Conservation (phyloP, 2,113 vertebrate genomes). For the Polypterus senegalus region DNA sequence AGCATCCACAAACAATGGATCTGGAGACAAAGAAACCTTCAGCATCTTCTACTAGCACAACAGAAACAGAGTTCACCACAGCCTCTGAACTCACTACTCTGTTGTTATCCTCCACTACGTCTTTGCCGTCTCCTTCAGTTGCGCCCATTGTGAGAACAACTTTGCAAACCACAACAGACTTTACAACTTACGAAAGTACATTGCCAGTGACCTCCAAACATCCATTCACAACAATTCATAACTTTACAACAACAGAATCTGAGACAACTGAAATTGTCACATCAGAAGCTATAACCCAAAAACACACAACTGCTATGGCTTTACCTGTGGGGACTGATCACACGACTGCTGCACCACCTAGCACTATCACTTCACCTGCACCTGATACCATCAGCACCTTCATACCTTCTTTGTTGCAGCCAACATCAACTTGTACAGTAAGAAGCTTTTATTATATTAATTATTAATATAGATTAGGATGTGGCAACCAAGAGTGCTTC, state of each 20-base stretch:
- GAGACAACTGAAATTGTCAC: not conserved
- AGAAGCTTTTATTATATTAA: constrained; percentile 18
- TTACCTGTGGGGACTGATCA: constrained; percentile 1
- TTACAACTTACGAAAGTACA: not conserved
- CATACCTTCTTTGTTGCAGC: constrained; percentile 30
- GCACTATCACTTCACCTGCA: constrained; percentile 18
- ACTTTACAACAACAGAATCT: not conserved
- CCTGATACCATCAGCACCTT: constrained; percentile 23
- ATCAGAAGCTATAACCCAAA: constrained; percentile 8
- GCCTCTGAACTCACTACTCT: not conserved
- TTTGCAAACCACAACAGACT: not conserved
- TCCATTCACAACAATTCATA: constrained; percentile 2
- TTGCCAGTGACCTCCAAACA: not conserved
- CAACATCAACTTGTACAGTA: constrained; percentile 51
- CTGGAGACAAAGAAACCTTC: constrained; percentile 10
- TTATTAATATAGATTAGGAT: not conserved
- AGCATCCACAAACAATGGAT: no score
- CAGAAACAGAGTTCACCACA: not conserved
- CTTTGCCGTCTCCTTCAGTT: not conserved
- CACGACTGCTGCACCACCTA: constrained; percentile 10
- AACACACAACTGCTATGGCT: constrained; percentile 10
- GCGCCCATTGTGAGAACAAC: not conserved
- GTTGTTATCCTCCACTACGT: not conserved
- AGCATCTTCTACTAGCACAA: not conserved
- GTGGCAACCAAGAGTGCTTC: no score